A percentile compares a stretch with the other conserved stretches of the same genome.
phyloP scores from a whole-genome alignment of 2,113 vertebrate species.

The Amia ocellicauda region DNA sequence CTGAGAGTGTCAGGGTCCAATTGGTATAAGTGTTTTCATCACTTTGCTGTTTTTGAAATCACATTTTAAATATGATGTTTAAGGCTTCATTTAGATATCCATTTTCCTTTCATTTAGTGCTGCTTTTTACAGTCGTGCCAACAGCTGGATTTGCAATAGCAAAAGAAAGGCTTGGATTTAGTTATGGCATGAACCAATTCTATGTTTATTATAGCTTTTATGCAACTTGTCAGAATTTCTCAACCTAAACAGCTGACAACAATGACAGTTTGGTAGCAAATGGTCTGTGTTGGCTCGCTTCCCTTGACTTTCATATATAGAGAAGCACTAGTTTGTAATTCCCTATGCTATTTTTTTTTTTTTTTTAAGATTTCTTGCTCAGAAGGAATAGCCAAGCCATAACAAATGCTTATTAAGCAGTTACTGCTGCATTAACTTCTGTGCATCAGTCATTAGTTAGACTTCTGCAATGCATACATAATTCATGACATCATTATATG shows the following conservation, averaged over 20 bases:
- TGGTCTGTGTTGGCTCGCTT: slow-evolving; percentile 31
- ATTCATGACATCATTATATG: slow-evolving; percentile 51
- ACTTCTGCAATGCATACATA: slow-evolving; percentile 50
- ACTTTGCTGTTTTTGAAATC: not conserved
- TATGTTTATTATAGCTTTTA: slow-evolving; percentile 39
- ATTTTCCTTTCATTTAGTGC: not conserved
- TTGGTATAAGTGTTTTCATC: not conserved
- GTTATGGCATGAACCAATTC: slow-evolving; percentile 21
- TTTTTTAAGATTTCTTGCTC: too few relatives aligned
- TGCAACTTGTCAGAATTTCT: slow-evolving; percentile 27
- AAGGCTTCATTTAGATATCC: not conserved
- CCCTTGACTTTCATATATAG: slow-evolving; percentile 32
- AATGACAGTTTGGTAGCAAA: slow-evolving; percentile 44
- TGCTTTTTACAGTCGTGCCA: not conserved
- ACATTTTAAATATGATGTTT: not conserved
- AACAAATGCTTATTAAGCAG: slow-evolving; percentile 33
- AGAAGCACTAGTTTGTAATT: too few relatives aligned
- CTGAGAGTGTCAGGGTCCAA: not conserved
- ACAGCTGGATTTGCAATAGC: not conserved
- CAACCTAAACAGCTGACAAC: slow-evolving; percentile 37
- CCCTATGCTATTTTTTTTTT: too few relatives aligned
- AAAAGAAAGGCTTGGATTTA: not conserved
- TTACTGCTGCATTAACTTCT: slow-evolving; percentile 30
- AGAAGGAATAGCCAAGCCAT: not conserved
- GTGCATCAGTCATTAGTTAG: slow-evolving; percentile 37